Conservation (phyloP, 2,797 vertebrate species). For the Adrianichthys oophorus region DNA sequence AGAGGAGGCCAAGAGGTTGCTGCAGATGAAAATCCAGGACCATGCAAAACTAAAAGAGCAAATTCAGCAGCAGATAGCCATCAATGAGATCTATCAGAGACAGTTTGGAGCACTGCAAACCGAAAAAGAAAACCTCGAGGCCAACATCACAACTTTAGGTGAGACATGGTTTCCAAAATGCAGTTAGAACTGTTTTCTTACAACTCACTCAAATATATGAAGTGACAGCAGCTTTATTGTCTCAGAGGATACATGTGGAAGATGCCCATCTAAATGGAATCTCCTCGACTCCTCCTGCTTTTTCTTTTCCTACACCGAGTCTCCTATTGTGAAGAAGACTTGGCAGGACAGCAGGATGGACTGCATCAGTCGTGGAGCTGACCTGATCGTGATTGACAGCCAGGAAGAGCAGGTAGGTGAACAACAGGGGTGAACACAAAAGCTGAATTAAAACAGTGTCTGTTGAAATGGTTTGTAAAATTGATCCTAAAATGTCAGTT, state of each 20-base stretch:
- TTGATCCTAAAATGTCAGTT: background rate
- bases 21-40: conserved; percentile 10
- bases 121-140: conserved; percentile 27
- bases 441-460: background rate
- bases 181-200: background rate
- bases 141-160: conserved; percentile 39
- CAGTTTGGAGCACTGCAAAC: conserved; percentile 20
- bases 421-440: background rate
- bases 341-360: conserved; percentile 47
- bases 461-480: background rate
- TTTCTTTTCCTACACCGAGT: conserved; percentile 46
- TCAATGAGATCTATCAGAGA: conserved; percentile 20
- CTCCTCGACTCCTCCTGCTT: conserved; percentile 54
- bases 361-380: conserved; percentile 31
- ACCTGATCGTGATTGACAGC: conserved; percentile 49
- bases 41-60: conserved; percentile 11
- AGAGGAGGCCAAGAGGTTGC: conserved; percentile 13
- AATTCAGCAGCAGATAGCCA: conserved; percentile 10
- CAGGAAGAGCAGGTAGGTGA: conserved; percentile 52
- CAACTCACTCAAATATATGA: background rate
- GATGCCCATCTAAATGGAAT: conserved; percentile 45
- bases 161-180: conserved; percentile 1
- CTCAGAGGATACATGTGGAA: conserved; percentile 49
- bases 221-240: conserved; percentile 14
- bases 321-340: conserved; percentile 2